Base-by-base conservation (phyloP, 37 sponge, comb jelly and placozoan species). In the Amphimedon queenslandica region DNA sequence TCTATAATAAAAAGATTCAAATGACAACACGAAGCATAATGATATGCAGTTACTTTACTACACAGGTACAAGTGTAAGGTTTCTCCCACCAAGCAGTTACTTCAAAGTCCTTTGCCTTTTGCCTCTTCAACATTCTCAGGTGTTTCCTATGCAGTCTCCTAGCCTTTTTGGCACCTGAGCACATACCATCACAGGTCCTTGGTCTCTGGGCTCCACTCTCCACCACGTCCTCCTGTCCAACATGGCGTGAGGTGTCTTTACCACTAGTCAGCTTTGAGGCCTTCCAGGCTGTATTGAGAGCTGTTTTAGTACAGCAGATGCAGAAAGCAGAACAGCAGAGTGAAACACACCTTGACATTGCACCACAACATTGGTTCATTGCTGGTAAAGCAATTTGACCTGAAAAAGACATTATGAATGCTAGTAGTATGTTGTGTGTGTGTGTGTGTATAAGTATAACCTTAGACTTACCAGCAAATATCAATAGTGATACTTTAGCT, bases 1-100 rank as follows among this genome's bases (percentile, higher is more conserved):
- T 35, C 88, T 88, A 74, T 53, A 24, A 3, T 11, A 51, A 21
- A 63, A 29, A 60, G n/a, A 63, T 4, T 23, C 6, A 37, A 25
- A 35, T 27, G 21, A 35, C 3, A 1, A n/a, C 3, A 1, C 2
- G 64, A 65, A 6, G 2, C 1, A 21, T 11, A 40, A 33, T 32
- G 10, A 30, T 67, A 27, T 66, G 13, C 0, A 42, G 80, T 70
- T 35, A 88, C 88, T 67, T 84, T 55, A 90, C 82, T 65, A 53
- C 61, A 73, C 91, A 90, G 5, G 86, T 81, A 56, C 91, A 90
- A 4, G 29, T 69, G 71, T 90, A 90, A 34, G 74, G 74, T 11
- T 73, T 56, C 23, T 84, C 69, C 63, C 69, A 90, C 91, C 91
- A 90, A 33, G 67, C 82, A 42, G 37, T 64, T 0, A 80, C 57